These are phyloP conservation scores for Periplaneta americana DNA, from an alignment of 1,140 invertebrate genomes.

Conservation along the genomic window DNA sequence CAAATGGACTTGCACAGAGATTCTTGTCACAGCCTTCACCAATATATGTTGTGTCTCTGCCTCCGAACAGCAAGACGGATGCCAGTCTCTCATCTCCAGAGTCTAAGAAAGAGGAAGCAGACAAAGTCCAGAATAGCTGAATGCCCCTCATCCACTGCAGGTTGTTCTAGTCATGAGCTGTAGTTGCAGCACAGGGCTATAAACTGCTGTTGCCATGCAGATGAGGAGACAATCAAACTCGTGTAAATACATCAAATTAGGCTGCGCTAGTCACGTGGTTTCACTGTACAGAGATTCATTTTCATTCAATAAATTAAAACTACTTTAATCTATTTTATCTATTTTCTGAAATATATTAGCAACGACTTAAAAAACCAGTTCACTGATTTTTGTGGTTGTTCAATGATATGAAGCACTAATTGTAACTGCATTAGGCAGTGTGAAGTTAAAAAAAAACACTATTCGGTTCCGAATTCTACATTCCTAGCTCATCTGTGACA, in stretches of 20 bases:
- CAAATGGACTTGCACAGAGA: neutral
- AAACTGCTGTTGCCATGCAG: neutral
- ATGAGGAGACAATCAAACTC: neutral
- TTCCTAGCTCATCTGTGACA: too few relatives aligned
- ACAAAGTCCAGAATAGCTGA: neutral
- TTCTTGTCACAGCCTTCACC: conserved; percentile 10
- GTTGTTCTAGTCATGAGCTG: neutral
- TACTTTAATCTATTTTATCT: too few relatives aligned
- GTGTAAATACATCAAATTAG: neutral
- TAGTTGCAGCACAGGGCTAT: neutral
- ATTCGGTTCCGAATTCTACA: too few relatives aligned
- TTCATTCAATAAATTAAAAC: neutral
- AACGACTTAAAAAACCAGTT: too few relatives aligned
- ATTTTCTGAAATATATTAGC: too few relatives aligned
- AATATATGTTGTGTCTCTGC: conserved; percentile 18
- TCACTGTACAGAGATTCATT: too few relatives aligned
- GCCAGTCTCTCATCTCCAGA: neutral
- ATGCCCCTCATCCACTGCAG: neutral
- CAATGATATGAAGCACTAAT: too few relatives aligned
- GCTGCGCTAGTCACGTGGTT: neutral
- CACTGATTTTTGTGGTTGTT: too few relatives aligned
- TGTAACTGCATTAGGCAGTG: too few relatives aligned
- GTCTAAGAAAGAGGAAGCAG: neutral
- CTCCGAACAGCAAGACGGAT: neutral
- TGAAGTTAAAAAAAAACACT: too few relatives aligned